A percentile compares a stretch with the other conserved stretches of the same genome.
Conservation (phyloP, 2,888 invertebrate genomes). For the Oligia latruncula region DNA sequence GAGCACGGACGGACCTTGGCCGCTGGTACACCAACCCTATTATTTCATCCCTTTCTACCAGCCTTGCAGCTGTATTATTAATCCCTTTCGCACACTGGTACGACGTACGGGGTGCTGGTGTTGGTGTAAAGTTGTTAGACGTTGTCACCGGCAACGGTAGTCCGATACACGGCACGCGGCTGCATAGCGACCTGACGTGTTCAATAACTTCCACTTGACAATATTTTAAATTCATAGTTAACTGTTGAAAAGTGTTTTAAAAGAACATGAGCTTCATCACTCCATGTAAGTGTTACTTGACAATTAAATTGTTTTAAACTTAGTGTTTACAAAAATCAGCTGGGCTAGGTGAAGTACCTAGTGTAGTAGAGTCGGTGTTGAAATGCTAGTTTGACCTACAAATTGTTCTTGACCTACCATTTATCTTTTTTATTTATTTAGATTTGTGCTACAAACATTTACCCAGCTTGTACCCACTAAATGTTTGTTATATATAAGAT, state of each 20-base stretch:
- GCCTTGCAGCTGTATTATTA: slow-evolving; percentile 64
- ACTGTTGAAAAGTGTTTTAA: slow-evolving; percentile 39
- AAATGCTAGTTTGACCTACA: slow-evolving; percentile 67
- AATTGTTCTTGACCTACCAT: slow-evolving; percentile 67
- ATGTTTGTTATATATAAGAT: not conserved
- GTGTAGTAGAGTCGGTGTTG: slow-evolving; percentile 22
- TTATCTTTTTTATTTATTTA: slow-evolving; percentile 28
- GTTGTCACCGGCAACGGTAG: slow-evolving; percentile 88
- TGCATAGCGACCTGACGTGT: slow-evolving; percentile 79
- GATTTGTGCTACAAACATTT: not conserved
- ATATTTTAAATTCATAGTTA: slow-evolving; percentile 72
- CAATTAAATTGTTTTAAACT: slow-evolving; percentile 20
- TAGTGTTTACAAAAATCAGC: slow-evolving; percentile 34
- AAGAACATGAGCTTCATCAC: slow-evolving; percentile 29
- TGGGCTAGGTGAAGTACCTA: slow-evolving; percentile 31
- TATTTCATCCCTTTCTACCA: slow-evolving; percentile 75
- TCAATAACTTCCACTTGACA: slow-evolving; percentile 78
- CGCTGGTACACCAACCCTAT: slow-evolving; percentile 80
- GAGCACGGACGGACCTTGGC: slow-evolving; percentile 83
- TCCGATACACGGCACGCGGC: slow-evolving; percentile 83
- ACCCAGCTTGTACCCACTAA: not conserved
- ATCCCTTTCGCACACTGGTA: slow-evolving; percentile 78
- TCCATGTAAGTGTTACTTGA: slow-evolving; percentile 56
- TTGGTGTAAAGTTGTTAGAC: slow-evolving; percentile 85
- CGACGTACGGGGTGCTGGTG: slow-evolving; percentile 79